Percentiles rank a stretch among this genome's conserved stretches.
phyloP scores from a whole-genome alignment of 2,113 vertebrate genomes.

The Empidonax alnorum region DNA sequence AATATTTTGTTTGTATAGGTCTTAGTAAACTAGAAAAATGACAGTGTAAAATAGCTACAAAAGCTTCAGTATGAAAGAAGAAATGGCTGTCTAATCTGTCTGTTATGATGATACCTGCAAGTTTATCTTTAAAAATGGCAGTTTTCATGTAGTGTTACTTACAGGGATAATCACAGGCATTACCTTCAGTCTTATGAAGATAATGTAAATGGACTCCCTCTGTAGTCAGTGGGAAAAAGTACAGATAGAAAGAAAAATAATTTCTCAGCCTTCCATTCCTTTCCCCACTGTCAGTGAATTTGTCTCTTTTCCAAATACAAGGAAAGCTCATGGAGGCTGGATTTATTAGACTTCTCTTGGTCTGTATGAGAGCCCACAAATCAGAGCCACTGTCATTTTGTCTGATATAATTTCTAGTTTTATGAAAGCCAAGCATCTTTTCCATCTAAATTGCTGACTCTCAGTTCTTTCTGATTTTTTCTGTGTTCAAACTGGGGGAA shows the following conservation, averaged over 20 bases:
- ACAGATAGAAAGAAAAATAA: background rate
- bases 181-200: background rate
- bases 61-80: background rate
- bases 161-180: background rate
- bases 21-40: background rate
- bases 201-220: background rate
- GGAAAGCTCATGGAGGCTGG: background rate
- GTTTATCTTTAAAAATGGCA: background rate
- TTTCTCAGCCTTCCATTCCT: background rate
- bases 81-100: background rate
- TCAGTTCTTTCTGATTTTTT: background rate
- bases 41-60: background rate
- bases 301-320: background rate
- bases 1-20: background rate
- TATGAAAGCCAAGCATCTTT: background rate
- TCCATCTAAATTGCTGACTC: background rate
- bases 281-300: background rate
- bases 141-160: background rate
- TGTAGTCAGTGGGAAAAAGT: background rate
- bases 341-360: background rate
- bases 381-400: background rate
- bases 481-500: background rate
- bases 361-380: background rate
- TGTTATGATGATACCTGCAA: background rate
- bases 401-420: background rate